phyloP scores from a whole-genome alignment of 2,888 invertebrate genomes.

The Spialia ferax region DNA sequence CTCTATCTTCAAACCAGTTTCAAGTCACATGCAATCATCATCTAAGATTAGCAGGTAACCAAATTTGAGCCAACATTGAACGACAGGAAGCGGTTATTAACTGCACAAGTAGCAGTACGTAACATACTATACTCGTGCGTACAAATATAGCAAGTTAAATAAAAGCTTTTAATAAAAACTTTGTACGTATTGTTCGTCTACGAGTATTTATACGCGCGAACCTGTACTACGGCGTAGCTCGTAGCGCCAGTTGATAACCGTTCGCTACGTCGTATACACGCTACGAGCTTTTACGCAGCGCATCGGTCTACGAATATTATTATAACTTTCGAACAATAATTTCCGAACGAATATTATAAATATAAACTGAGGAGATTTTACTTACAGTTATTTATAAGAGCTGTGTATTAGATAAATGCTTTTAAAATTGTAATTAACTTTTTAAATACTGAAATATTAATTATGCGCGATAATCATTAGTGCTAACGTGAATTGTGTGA shows the following conservation, averaged over 20 bases:
- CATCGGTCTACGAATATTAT: constrained; percentile 47
- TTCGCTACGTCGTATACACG: constrained; percentile 66
- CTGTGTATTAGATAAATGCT: not conserved
- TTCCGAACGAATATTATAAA: not conserved
- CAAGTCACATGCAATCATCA: too few species aligned
- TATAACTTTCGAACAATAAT: constrained; percentile 48
- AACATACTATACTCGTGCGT: too few species aligned
- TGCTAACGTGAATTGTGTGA: not conserved
- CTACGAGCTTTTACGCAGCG: constrained; percentile 49
- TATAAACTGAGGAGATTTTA: not conserved
- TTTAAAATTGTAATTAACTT: not conserved
- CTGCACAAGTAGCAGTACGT: too few species aligned
- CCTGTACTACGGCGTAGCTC: constrained; percentile 61
- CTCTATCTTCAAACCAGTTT: too few species aligned
- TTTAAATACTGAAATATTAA: not conserved
- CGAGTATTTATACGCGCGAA: constrained; percentile 13
- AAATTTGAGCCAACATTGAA: too few species aligned
- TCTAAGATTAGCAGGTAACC: too few species aligned
- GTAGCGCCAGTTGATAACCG: constrained; percentile 72
- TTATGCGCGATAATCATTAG: constrained; percentile 11
- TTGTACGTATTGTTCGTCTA: not conserved
- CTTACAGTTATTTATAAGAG: constrained; percentile 1
- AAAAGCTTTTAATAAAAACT: not conserved
- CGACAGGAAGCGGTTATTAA: too few species aligned
- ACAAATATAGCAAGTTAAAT: not conserved